These are phyloP conservation scores for Apodemus agrarius DNA, from an alignment of 2,797 vertebrate species.

Conservation along the genomic window DNA sequence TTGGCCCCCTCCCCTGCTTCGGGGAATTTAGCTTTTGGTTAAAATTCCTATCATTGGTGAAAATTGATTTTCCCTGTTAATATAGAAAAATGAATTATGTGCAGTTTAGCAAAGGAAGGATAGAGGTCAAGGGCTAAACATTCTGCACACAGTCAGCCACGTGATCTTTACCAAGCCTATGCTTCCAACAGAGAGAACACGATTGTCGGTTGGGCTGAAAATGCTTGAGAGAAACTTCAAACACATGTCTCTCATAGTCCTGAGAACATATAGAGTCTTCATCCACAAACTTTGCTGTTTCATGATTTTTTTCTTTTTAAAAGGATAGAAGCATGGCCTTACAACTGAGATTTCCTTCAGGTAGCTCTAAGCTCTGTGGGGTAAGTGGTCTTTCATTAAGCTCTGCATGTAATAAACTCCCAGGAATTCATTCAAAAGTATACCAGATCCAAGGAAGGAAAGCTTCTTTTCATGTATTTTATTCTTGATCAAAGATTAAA, in stretches of 20 bases:
- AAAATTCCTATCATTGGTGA: slow-evolving; percentile 66
- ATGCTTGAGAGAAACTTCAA: slow-evolving; percentile 71
- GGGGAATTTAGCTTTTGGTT: slow-evolving; percentile 73
- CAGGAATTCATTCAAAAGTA: slow-evolving; percentile 35
- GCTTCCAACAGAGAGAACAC: slow-evolving; percentile 43
- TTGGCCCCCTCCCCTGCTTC: slow-evolving; percentile 30
- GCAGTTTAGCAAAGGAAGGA: slow-evolving; percentile 47
- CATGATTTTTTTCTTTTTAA: slow-evolving; percentile 70
- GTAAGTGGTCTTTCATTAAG: slow-evolving; percentile 28
- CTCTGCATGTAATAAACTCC: slow-evolving; percentile 43
- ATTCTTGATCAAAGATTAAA: slow-evolving; percentile 46
- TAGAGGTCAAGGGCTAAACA: slow-evolving; percentile 74
- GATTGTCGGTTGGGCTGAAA: background rate
- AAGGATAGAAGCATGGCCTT: background rate
- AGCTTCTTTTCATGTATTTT: slow-evolving; percentile 41
- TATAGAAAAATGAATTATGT: slow-evolving; percentile 54
- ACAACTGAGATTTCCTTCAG: background rate
- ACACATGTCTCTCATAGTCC: background rate
- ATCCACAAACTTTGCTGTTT: slow-evolving; percentile 60
- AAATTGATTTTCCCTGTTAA: slow-evolving; percentile 77
- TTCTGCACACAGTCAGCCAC: slow-evolving; percentile 50
- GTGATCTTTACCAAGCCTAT: background rate
- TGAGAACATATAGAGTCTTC: slow-evolving; percentile 62
- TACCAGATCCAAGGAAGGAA: background rate
- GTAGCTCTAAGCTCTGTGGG: background rate